Conservation (phyloP, 2,888 invertebrate species). For the Neuroscelio doddi region DNA sequence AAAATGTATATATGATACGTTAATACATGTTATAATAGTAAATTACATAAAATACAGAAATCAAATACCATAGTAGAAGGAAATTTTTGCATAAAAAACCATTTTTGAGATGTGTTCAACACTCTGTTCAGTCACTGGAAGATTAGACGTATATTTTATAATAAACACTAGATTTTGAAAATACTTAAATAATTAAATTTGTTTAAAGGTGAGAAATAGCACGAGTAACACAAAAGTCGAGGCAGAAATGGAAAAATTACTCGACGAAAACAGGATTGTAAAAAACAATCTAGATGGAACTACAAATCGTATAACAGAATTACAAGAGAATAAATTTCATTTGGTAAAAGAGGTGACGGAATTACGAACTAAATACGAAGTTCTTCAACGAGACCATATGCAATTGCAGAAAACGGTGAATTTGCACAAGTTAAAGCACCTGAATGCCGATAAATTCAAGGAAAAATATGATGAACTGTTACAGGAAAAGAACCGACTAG, state of each 20-base stretch:
- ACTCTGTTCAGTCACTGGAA: too few relatives aligned
- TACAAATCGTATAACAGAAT: slow-evolving; percentile 56
- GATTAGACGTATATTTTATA: too few relatives aligned
- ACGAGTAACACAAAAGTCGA: slow-evolving; percentile 71
- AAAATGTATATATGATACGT: too few relatives aligned
- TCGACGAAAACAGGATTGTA: slow-evolving; percentile 55
- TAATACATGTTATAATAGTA: too few relatives aligned
- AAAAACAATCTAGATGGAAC: slow-evolving; percentile 60
- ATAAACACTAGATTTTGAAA: too few relatives aligned
- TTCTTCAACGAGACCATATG: neutral
- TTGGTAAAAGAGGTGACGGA: slow-evolving; percentile 47
- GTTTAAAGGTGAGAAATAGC: slow-evolving; percentile 62
- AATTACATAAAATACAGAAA: too few relatives aligned
- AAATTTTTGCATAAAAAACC: too few relatives aligned
- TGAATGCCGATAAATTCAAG: too few relatives aligned
- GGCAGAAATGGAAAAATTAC: slow-evolving; percentile 56
- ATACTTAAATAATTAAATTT: too few relatives aligned
- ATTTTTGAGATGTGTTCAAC: too few relatives aligned
- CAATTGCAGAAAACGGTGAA: too few relatives aligned
- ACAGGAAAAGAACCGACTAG: slow-evolving; percentile 52
- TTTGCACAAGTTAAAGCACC: neutral
- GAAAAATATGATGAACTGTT: slow-evolving; percentile 51
- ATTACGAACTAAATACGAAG: slow-evolving; percentile 44
- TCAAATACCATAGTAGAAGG: too few relatives aligned
- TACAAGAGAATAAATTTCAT: slow-evolving; percentile 52